Conservation (phyloP, 2,797 vertebrate genomes). For the Hozukius guyotensis region DNA sequence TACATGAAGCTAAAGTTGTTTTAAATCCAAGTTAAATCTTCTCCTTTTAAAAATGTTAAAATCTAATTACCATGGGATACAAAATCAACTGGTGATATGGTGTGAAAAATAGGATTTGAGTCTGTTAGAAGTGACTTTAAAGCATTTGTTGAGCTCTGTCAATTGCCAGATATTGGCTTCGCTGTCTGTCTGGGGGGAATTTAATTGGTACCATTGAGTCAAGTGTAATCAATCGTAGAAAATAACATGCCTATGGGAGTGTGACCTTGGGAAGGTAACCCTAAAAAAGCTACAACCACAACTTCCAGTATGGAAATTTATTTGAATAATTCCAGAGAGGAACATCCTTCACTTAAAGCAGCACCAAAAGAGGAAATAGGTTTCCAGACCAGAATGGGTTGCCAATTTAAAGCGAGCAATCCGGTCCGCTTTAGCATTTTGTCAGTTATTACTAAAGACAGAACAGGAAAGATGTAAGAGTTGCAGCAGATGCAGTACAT, state of each 20-base stretch:
- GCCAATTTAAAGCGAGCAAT: constrained; percentile 10
- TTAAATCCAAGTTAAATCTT: constrained; percentile 21
- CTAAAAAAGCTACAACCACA: neutral
- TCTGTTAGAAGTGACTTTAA: constrained; percentile 49
- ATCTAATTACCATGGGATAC: constrained; percentile 27
- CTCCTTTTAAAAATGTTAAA: constrained; percentile 12
- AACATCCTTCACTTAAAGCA: constrained; percentile 28
- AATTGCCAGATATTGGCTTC: constrained; percentile 18
- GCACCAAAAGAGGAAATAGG: constrained; percentile 7
- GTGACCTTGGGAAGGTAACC: constrained; percentile 45
- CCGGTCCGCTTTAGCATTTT: constrained; percentile 15
- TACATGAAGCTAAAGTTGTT: neutral
- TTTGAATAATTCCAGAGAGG: constrained; percentile 44
- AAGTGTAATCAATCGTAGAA: constrained; percentile 35
- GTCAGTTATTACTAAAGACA: constrained; percentile 9
- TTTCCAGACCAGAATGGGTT: neutral
- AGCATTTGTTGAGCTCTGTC: constrained; percentile 32
- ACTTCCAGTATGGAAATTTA: constrained; percentile 53
- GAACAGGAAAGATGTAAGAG: constrained; percentile 7
- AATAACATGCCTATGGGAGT: neutral
- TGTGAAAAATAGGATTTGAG: constrained; percentile 24
- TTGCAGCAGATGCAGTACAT: neutral
- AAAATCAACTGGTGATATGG: constrained; percentile 35
- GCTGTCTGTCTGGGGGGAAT: constrained; percentile 36
- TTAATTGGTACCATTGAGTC: constrained; percentile 50